These are phyloP conservation scores for Myiagra hebetior DNA, from an alignment of 2,113 vertebrate genomes.

Conservation along the genomic window DNA sequence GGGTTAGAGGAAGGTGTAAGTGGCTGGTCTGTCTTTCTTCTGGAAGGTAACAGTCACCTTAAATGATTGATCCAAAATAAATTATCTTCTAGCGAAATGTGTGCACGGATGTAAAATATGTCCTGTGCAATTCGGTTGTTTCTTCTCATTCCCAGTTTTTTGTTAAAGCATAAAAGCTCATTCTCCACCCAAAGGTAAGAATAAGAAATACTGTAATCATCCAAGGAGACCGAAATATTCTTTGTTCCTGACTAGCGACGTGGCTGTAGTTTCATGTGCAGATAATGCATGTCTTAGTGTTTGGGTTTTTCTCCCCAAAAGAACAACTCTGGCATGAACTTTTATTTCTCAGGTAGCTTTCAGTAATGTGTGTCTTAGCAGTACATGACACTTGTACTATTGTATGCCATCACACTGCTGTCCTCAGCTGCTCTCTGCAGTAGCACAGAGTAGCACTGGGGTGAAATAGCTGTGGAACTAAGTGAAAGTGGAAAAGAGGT, in stretches of 20 bases:
- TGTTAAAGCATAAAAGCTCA: background rate
- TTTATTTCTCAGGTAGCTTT: background rate
- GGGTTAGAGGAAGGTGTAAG: background rate
- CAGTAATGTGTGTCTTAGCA: background rate
- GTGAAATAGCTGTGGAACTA: background rate
- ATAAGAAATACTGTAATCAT: background rate
- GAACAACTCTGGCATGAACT: background rate
- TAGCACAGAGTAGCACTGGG: background rate
- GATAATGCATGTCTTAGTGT: background rate
- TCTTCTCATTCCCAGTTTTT: background rate
- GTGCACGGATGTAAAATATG: background rate
- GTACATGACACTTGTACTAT: too few relatives aligned
- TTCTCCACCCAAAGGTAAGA: background rate
- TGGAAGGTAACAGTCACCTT: background rate
- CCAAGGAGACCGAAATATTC: background rate
- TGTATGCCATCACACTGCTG: background rate
- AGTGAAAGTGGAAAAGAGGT: background rate
- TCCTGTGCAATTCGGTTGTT: background rate
- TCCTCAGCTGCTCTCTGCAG: background rate
- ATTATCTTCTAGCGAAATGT: background rate
- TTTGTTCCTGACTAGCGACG: background rate
- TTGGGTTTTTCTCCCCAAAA: background rate
- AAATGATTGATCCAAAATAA: background rate
- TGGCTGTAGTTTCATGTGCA: background rate
- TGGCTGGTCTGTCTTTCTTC: background rate